A percentile compares a stretch with the other conserved stretches of the same genome.
Conservation (phyloP, 1,140 invertebrate species). For the Phymorhynchus buccinoides region DNA sequence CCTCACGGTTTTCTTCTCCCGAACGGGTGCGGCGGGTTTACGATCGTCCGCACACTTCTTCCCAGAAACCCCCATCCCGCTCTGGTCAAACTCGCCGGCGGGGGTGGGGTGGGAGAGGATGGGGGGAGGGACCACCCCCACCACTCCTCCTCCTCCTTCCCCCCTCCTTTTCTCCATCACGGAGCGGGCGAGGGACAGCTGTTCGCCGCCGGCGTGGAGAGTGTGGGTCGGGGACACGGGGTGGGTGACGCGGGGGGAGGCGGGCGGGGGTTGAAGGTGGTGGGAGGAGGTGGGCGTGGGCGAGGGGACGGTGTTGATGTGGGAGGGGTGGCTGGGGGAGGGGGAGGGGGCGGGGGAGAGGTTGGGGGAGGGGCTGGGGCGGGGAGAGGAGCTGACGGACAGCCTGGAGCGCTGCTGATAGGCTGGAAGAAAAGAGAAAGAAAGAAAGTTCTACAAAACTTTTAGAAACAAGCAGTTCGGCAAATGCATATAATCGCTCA, state of each 20-base stretch:
- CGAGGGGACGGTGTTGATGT: conserved; percentile 19
- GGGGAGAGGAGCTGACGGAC: conserved; percentile 36
- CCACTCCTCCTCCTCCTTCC: no score
- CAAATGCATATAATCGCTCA: no score
- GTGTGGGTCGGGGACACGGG: conserved; percentile 6
- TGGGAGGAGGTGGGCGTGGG: conserved; percentile 32
- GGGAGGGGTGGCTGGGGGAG: conserved; percentile 40
- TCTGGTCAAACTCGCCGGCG: conserved; percentile 33
- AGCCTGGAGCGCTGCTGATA: conserved; percentile 32
- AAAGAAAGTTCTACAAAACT: no score
- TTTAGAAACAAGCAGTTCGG: no score
- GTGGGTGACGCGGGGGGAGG: not conserved
- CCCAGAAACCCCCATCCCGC: not conserved
- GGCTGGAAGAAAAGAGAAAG: conserved; percentile 15
- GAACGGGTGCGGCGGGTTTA: not conserved
- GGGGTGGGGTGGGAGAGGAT: conserved; percentile 36
- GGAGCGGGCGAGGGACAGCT: not conserved
- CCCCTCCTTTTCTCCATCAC: conserved; percentile 25
- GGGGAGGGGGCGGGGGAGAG: conserved; percentile 42
- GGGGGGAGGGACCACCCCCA: conserved; percentile 2
- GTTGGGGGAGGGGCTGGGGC: conserved; percentile 36
- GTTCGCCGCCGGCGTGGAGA: conserved; percentile 27
- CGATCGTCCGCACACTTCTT: conserved; percentile 30
- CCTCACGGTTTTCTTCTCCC: conserved; percentile 33
- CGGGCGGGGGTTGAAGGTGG: conserved; percentile 11